Evolutionary conservation across 1,140 invertebrate genomes (phyloP).

Genomic region (Yoshiicerus persimilis): DNA sequence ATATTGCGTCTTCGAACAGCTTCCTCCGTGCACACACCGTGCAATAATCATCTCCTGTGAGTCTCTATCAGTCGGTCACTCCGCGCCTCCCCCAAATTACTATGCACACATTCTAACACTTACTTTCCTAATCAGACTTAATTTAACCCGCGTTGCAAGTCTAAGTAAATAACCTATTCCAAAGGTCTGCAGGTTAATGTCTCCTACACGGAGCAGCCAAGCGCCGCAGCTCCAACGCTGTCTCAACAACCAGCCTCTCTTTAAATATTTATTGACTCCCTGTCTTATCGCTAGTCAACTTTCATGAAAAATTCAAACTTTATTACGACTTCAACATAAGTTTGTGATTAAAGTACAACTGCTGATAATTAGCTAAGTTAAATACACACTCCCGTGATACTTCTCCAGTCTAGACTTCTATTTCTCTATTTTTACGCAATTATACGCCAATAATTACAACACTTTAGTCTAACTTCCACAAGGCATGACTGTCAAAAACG

Average conservation of each 20-base stretch:
- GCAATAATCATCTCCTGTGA: background rate
- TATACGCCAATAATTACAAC: too few relatives aligned
- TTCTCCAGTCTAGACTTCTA: too few relatives aligned
- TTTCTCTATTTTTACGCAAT: too few relatives aligned
- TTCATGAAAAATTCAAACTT: background rate
- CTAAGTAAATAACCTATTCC: background rate
- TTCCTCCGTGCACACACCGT: background rate
- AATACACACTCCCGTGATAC: too few relatives aligned
- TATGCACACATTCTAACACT: background rate
- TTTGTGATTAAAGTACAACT: too few relatives aligned
- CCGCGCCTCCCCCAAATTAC: too few relatives aligned
- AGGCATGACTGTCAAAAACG: too few relatives aligned
- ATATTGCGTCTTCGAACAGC: background rate
- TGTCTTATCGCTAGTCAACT: background rate
- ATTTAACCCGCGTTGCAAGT: too few relatives aligned
- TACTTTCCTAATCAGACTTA: background rate
- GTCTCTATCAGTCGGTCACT: background rate
- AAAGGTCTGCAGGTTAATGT: background rate
- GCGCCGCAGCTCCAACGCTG: background rate
- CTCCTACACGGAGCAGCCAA: background rate
- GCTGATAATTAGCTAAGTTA: too few relatives aligned
- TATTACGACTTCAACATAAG: background rate
- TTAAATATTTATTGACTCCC: background rate
- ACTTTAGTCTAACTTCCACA: too few relatives aligned
- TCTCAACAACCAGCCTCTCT: background rate